Evolutionary conservation across 2,113 vertebrate genomes (phyloP).

Genomic region (Pan troglodytes): NHGRI_mPanTro3-v2.1_pri NC_072398.2:71743501-71744000

Average conservation of each 20-base stretch:
- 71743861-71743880: not conserved
- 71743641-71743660: not conserved
- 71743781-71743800: slow-evolving; percentile 34
- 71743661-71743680: not conserved
- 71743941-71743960: not conserved
- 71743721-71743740: slow-evolving; percentile 37
- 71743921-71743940: not conserved
- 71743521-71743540: not conserved
- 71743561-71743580: not conserved
- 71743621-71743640: not conserved
- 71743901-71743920: not conserved
- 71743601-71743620: not conserved
- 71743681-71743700: slow-evolving; percentile 14
- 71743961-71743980: slow-evolving; percentile 7
- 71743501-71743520: not conserved
- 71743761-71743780: slow-evolving; percentile 25
- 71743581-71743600: not conserved
- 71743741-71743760: slow-evolving; percentile 25
- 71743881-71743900: slow-evolving; percentile 24
- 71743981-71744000: slow-evolving; percentile 48
- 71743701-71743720: not conserved
- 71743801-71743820: slow-evolving; percentile 41
- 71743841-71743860: slow-evolving; percentile 38
- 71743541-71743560: not conserved
- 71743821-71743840: slow-evolving; percentile 39